These are phyloP conservation scores for Rhopalosiphum nymphaeae DNA, from an alignment of 2,888 invertebrate species.

Conservation along the genomic window DNA sequence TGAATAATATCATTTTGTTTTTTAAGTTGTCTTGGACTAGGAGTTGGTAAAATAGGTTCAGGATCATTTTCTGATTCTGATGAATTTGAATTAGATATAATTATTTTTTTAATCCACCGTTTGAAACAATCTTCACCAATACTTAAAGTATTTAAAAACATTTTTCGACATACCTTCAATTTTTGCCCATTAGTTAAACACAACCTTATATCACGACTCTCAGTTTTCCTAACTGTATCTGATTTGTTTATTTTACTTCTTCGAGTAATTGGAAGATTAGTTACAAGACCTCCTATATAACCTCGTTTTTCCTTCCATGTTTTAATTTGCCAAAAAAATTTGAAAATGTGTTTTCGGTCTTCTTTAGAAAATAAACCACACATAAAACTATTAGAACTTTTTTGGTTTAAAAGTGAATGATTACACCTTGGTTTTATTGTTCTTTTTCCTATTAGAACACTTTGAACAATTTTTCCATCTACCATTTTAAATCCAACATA, in stretches of 20 bases:
- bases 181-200: neutral
- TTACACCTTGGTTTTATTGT: neutral
- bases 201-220: neutral
- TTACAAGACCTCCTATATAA: neutral
- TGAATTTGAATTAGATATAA: neutral
- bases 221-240: neutral
- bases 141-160: neutral
- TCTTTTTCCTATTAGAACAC: neutral
- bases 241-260: neutral
- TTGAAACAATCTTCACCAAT: slow-evolving; percentile 15
- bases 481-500: neutral
- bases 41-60: neutral
- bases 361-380: neutral
- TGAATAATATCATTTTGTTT: neutral
- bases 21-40: neutral
- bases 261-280: neutral
- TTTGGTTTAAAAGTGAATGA: neutral
- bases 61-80: neutral
- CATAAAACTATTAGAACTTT: neutral
- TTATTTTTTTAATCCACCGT: neutral
- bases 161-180: neutral
- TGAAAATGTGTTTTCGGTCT: neutral
- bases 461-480: neutral
- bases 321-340: slow-evolving; percentile 7
- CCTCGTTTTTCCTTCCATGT: neutral